Base-by-base conservation (phyloP, 2,797 vertebrate species). In the Novumbra hubbsi region DNA sequence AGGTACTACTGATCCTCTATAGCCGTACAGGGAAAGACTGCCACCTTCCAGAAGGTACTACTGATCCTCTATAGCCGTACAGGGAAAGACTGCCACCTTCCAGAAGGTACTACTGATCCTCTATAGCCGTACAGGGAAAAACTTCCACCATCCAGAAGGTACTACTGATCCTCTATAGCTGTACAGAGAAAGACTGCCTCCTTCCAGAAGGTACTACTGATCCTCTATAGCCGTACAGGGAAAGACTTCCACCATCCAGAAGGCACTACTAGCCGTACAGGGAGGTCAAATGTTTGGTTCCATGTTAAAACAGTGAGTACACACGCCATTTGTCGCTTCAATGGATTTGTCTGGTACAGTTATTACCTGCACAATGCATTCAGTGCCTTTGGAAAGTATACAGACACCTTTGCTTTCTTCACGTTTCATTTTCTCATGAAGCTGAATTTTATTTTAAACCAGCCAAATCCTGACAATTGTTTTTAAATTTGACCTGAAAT, bases 131-230 rank as follows among this genome's bases (percentile, higher is more conserved):
- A 71, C 98, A 98, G 90, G 96, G 95, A 72, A 98, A 98, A 95
- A 93, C 91, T 75, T 94, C 96, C 89, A 96, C 93, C 80, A 97
- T 97, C 89, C 93, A 95, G 83, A 99, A 99, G 96, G 98, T 99
- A 94, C 62, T 17, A 9, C 67, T 81, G 70, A 78, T 19, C 17
- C 50, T n/a, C 15, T 16, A 45, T 45, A 19, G 45, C 55, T 2
- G 92, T 92, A 71, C 98, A 98, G 90, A 96, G 95, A 72, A 98
- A 98, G 95, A 93, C 91, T 75, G 94, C 96, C 89, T 96, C 93
- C 80, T 97, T 97, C 89, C 93, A 95, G 83, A 99, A 99, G 96
- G 98, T 99, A 94, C 62, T 17, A 9, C 67, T 81, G 70, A 78
- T 19, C 17, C 50, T n/a, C 15, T 16, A 45, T 45, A 19, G 45